These are phyloP conservation scores for Entosphenus tridentatus DNA, from an alignment of 2,113 vertebrate species.

Conservation along the genomic window DNA sequence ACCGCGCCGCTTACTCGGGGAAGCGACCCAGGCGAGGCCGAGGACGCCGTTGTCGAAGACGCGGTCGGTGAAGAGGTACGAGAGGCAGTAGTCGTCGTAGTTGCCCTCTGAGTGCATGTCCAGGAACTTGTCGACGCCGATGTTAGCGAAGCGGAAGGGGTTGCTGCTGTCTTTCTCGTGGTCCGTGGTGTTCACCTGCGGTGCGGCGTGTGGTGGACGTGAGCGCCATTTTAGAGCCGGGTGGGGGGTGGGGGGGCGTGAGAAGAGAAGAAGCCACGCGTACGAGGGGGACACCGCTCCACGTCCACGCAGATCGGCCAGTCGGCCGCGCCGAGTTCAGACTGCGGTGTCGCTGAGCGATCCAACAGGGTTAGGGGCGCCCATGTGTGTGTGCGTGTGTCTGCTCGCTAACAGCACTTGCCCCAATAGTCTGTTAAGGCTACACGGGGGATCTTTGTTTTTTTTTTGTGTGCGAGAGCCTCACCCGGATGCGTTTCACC, in stretches of 20 bases:
- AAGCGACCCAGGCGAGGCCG: constrained; percentile 91
- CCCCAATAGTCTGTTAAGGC: too few relatives aligned
- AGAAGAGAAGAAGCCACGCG: constrained; percentile 11
- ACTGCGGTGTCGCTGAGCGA: too few relatives aligned
- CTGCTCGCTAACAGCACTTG: too few relatives aligned
- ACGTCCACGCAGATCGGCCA: too few relatives aligned
- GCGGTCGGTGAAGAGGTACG: constrained; percentile 91
- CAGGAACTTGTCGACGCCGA: constrained; percentile 92
- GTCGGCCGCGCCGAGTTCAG: too few relatives aligned
- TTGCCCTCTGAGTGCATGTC: constrained; percentile 96
- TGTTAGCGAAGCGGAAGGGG: constrained; percentile 91
- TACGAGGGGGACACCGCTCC: neutral
- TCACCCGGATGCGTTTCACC: constrained; percentile 86
- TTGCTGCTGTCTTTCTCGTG: constrained; percentile 64
- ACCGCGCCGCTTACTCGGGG: constrained; percentile 29
- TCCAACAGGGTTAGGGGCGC: too few relatives aligned
- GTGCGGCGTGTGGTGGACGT: constrained; percentile 7
- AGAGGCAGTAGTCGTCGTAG: constrained; percentile 91
- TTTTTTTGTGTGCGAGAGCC: constrained; percentile 10
- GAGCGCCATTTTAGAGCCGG: too few relatives aligned
- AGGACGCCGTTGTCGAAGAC: constrained; percentile 95
- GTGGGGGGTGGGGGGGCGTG: too few relatives aligned
- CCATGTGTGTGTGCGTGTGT: too few relatives aligned
- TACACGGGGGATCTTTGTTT: too few relatives aligned
- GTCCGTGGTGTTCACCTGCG: constrained; percentile 70